A percentile compares a stretch with the other conserved stretches of the same genome.
Evolutionary conservation across 2,113 vertebrate species (phyloP).

Genomic region (Apus apus): DNA sequence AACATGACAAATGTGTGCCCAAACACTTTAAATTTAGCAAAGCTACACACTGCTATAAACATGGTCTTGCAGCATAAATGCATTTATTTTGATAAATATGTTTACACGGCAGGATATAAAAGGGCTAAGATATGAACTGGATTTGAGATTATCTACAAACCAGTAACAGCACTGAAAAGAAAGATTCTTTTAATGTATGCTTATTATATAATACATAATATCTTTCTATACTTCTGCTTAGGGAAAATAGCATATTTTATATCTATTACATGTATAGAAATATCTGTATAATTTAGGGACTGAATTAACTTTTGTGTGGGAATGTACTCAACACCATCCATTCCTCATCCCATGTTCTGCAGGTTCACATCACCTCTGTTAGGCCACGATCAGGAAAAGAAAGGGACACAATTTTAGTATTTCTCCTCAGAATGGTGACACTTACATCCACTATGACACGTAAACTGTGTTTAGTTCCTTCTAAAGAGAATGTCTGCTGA

Average conservation of each 20-base stretch:
- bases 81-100: slow-evolving; percentile 57
- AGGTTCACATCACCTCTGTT: not conserved
- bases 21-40: slow-evolving; percentile 39
- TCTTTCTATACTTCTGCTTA: not conserved
- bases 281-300: not conserved
- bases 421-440: not conserved
- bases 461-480: not conserved
- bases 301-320: not conserved
- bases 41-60: slow-evolving; percentile 28
- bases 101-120: slow-evolving; percentile 47
- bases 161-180: not conserved
- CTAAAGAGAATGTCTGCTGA: not conserved
- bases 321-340: not conserved
- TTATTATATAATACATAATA: not conserved
- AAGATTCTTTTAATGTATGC: not conserved
- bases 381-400: not conserved
- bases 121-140: slow-evolving; percentile 3
- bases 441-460: not conserved
- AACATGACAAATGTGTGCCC: slow-evolving; percentile 25
- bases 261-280: not conserved
- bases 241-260: not conserved
- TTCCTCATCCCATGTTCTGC: not conserved
- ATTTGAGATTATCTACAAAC: slow-evolving; percentile 33
- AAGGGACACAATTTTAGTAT: not conserved
- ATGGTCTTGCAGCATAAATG: slow-evolving; percentile 27